Evolutionary conservation across 2,888 invertebrate species (phyloP).

Genomic region (Cabera pusaria): DNA sequence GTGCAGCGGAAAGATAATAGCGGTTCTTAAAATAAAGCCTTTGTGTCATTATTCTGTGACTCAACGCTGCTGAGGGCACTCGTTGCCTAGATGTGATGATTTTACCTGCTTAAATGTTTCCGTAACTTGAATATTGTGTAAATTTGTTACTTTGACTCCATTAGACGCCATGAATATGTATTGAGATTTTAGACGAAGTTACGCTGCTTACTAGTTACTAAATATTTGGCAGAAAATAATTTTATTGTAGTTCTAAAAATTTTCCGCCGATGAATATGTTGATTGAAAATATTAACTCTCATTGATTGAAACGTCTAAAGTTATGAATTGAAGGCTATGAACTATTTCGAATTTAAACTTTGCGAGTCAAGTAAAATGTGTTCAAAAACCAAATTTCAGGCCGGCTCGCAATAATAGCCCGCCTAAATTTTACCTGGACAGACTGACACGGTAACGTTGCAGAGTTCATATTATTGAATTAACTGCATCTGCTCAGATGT

Average conservation of each 20-base stretch:
- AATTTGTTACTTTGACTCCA: conserved; percentile 31
- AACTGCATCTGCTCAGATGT: conserved; percentile 35
- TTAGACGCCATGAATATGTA: conserved; percentile 31
- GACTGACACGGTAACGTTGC: conserved; percentile 21
- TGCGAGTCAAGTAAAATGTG: too few species aligned
- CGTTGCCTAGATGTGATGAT: conserved; percentile 20
- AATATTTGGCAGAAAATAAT: conserved; percentile 5
- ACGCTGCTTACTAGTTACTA: conserved; percentile 9
- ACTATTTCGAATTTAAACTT: too few species aligned
- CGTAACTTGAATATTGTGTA: conserved; percentile 34
- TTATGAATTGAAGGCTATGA: too few species aligned
- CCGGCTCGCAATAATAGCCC: not conserved
- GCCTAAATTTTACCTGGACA: conserved; percentile 2
- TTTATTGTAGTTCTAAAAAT: not conserved
- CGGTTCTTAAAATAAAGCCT: conserved; percentile 69
- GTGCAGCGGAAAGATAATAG: conserved; percentile 61
- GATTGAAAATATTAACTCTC: too few species aligned
- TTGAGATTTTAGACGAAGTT: too few species aligned
- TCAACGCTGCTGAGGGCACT: conserved; percentile 34
- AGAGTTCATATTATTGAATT: conserved; percentile 31
- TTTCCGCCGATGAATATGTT: too few species aligned
- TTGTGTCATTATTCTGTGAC: conserved; percentile 65
- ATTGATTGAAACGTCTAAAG: too few species aligned
- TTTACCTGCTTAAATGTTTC: conserved; percentile 25
- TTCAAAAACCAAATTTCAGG: conserved; percentile 3